Evolutionary conservation across 1,140 invertebrate genomes (phyloP), one percentile per base, ranked within the genome.

Genomic region (Zaprionus davidi): DNA sequence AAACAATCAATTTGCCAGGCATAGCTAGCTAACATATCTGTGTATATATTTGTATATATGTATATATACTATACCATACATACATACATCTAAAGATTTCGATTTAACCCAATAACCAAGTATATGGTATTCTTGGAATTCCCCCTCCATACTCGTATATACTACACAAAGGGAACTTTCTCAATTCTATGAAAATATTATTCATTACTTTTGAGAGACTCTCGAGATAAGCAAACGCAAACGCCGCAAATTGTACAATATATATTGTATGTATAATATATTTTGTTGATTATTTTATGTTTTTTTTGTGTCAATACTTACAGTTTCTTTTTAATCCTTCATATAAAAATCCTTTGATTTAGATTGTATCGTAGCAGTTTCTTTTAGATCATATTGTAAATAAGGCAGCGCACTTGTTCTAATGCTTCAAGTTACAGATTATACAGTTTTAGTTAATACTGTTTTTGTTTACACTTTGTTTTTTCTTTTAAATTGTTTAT

Each of bases 331-430:
- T 46, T 20, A 17, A 46, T 46, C 41, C 41, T 46, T 46, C 2
- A 34, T 34, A 34, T 34, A 34, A 34, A 34, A 34, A 34, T 34
- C 31, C 31, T 34, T 34, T 11, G 31, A 11, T 34, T 34, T n/a
- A 46, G 41, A 46, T 46, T 46, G 41, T 38, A 38, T 12, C 13
- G 36, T 46, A 17, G n/a, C 17, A 9, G 2, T 17, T 11, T 17
- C 41, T 46, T 46, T 46, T 46, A 46, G 41, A 17, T 46, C 7
- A 46, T 46, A 46, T 46, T 46, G 41, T 46, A 46, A 46, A 46
- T 46, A 46, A 46, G 41, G 41, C n/a, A 46, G 41, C 41, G 17
- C 31, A 46, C 41, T 46, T 17, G n/a, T n/a, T 44, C 4, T 41
- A 36, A 36, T 12, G 34, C 11, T 38, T 34, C 2, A 34, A 34